phyloP scores from a whole-genome alignment of 1,140 invertebrate genomes.

The Phocides pigmalion region DNA sequence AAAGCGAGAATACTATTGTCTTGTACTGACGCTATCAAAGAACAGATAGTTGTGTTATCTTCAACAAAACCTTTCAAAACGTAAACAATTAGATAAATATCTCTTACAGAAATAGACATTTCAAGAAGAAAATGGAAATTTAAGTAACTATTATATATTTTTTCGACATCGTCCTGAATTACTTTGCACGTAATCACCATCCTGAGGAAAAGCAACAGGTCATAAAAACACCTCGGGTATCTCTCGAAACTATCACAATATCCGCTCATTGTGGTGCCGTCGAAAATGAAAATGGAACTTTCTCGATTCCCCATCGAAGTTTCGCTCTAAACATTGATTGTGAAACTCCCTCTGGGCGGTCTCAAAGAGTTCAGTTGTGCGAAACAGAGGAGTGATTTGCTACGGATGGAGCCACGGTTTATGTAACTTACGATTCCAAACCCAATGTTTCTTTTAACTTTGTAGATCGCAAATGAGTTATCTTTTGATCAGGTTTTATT shows the following conservation, averaged over 20 bases:
- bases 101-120: too few relatives aligned
- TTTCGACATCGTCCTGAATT: not conserved
- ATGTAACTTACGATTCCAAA: conserved; percentile 27
- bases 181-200: conserved; percentile 1
- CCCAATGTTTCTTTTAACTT: conserved; percentile 13
- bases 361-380: conserved; percentile 24
- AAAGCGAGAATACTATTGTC: too few relatives aligned
- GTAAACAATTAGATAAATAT: too few relatives aligned
- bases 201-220: conserved; percentile 16
- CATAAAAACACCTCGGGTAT: conserved; percentile 25
- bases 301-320: conserved; percentile 31
- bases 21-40: too few relatives aligned
- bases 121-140: too few relatives aligned
- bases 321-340: conserved; percentile 40
- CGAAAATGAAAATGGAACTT: conserved; percentile 31
- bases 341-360: conserved; percentile 29
- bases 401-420: conserved; percentile 25
- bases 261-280: conserved; percentile 21
- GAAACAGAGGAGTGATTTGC: conserved; percentile 31
- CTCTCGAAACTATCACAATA: conserved; percentile 22
- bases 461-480: not conserved
- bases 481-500: not conserved
- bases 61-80: too few relatives aligned
- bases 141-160: too few relatives aligned
- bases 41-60: too few relatives aligned